Evolutionary conservation across 2,797 vertebrate genomes (phyloP), one percentile per base, ranked within the genome.

Genomic region (Xenopus petersii): DNA sequence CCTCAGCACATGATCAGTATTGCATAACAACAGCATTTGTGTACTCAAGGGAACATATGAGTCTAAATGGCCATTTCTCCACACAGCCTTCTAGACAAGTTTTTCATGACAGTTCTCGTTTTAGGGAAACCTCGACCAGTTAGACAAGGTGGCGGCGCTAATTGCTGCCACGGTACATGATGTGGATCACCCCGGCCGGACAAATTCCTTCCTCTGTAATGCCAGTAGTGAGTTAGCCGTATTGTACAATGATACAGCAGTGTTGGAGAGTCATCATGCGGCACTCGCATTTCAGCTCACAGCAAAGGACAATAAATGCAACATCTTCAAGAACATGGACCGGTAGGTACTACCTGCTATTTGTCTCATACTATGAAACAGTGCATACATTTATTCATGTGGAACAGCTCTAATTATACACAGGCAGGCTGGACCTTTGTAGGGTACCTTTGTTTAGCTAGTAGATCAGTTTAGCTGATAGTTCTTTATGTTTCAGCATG

Each of bases 121-220:
- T 0, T 71, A 93, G 92, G 89, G 88, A 81, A 89, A 85, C 70
- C 87, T 93, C 5, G 92, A 92, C 49, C 86, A 87, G 80, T 81
- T 92, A 83, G 92, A 93, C 36, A 87, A 91, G 79, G 87, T 93
- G 26, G 92, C 92, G 12, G 90, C 91, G 0, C 80, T 93, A 75
- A 93, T 93, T 36, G 92, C 92, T 36, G 92, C 92, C 77, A 90
- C 92, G 0, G 87, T 93, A 65, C 92, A 93, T 0, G 92, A 93
- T 0, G 87, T 93, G 70, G 92, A 93, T 65, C 92, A 93, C 65
- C 92, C 91, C 0, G 92, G 92, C 55, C 87, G 91, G 71, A 93
- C 92, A 80, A 93, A 93, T 80, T 93, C 92, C 3, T 93, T 93
- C 82, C 86, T 93, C 76, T 93, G 92, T 83, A 93, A 93, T 0